These are phyloP conservation scores for Leptodactylus fallax DNA, from an alignment of 2,797 vertebrate species.

Conservation along the genomic window DNA sequence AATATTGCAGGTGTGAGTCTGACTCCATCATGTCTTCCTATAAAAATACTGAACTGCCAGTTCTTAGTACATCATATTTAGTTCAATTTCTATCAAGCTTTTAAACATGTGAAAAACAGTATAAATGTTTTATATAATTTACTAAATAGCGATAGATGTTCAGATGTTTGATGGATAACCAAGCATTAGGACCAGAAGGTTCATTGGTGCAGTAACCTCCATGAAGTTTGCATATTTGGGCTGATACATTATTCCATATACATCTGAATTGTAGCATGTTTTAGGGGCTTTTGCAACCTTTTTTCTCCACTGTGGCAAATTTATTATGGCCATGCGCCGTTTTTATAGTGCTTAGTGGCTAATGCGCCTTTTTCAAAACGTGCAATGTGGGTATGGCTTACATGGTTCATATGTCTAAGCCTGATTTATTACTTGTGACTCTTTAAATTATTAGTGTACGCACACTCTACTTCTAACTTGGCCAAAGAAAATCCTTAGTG, in stretches of 20 bases:
- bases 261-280: too few species aligned
- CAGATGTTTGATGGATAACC: neutral
- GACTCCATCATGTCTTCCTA: neutral
- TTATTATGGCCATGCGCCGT: too few species aligned
- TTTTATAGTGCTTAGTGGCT: too few species aligned
- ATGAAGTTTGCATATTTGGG: neutral
- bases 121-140: neutral
- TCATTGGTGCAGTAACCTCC: neutral
- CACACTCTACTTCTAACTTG: too few species aligned
- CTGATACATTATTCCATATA: neutral
- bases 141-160: neutral
- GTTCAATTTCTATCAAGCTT: neutral
- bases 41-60: neutral
- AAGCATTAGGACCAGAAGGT: neutral
- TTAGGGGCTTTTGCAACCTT: too few species aligned
- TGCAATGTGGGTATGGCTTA: too few species aligned
- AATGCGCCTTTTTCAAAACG: too few species aligned
- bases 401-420: too few species aligned
- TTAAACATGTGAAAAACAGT: neutral
- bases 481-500: too few species aligned
- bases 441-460: too few species aligned
- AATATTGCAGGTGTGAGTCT: slow-evolving; percentile 21
- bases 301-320: too few species aligned
- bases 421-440: too few species aligned
- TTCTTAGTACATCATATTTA: neutral